Evolutionary conservation across 1,140 invertebrate species (phyloP), one percentile per base, ranked within the genome.

Genomic region (Uloborus diversus): DNA sequence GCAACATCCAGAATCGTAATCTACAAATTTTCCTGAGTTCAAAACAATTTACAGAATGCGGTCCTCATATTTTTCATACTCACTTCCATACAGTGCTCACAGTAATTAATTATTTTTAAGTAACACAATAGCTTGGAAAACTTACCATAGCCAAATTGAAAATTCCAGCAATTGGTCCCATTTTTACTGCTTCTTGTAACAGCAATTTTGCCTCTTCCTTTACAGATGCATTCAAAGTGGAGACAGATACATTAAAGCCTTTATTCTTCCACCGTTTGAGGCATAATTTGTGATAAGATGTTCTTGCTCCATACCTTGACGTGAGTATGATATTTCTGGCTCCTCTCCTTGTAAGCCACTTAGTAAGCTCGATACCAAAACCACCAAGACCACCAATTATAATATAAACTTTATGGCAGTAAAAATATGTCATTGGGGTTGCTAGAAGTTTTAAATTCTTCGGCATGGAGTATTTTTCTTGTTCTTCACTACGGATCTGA

Each of bases 121-220:
- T n/a, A n/a, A n/a, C n/a, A n/a, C n/a, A n/a, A n/a, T n/a, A n/a
- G n/a, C n/a, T n/a, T n/a, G n/a, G n/a, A n/a, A n/a, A n/a, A n/a
- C 68, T 33, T 94, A 92, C 90, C 83, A 92, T 94, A 14, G 97
- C 96, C 76, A 99, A 88, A 87, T 99, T 96, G 87, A 99, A 99
- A 51, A 99, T 92, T 71, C 95, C 97, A 51, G 95, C 97, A 69
- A 99, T 90, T 13, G 94, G 92, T 92, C 94, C 57, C 13, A 87
- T 81, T 84, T 90, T 89, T n/a, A 87, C 89, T 25, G 93, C 91
- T 83, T 92, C 90, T 33, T 90, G 87, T 23, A 98, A 84, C 11
- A 99, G 87, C 64, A 90, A 87, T 80, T 90, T 89, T 3, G 94
- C 92, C 23, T 94, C 94, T 3, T 87, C 88, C 23, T 88, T 73